Percentiles rank a stretch among this genome's conserved stretches.
Evolutionary conservation across 2,797 vertebrate genomes (phyloP).

Genomic region (Pantherophis alleghaniensis): DNA sequence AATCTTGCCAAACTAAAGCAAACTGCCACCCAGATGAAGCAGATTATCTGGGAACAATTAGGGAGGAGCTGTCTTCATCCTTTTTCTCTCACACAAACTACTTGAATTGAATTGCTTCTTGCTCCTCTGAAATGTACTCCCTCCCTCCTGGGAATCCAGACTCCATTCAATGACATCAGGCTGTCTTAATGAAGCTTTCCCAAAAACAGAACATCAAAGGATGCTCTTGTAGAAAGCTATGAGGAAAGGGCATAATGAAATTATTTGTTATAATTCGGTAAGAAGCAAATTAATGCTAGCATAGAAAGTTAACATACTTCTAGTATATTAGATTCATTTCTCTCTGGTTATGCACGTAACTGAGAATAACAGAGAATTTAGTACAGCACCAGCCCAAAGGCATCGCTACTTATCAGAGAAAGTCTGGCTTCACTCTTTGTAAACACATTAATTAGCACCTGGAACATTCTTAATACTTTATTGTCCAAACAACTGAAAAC

Average conservation of each 20-base stretch:
- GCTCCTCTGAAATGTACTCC: not conserved
- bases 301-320: not conserved
- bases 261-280: not conserved
- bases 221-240: not conserved
- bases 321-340: not conserved
- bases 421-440: not conserved
- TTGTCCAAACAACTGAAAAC: conserved; percentile 45
- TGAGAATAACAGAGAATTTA: conserved; percentile 9
- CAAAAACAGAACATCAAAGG: not conserved
- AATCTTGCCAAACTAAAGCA: not conserved
- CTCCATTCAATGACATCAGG: not conserved
- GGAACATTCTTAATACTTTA: conserved; percentile 43
- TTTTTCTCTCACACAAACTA: not conserved
- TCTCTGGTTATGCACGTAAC: conserved; percentile 12
- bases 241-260: not conserved
- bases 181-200: not conserved
- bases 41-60: not conserved
- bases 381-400: not conserved
- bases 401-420: conserved; percentile 39
- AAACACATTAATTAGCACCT: conserved; percentile 36
- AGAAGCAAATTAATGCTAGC: not conserved
- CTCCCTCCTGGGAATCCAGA: not conserved
- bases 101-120: not conserved
- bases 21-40: not conserved
- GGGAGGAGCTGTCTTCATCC: not conserved